A percentile compares a stretch with the other conserved stretches of the same genome.
Conservation (phyloP, 2,797 vertebrate species). For the Xenops minutus region DNA sequence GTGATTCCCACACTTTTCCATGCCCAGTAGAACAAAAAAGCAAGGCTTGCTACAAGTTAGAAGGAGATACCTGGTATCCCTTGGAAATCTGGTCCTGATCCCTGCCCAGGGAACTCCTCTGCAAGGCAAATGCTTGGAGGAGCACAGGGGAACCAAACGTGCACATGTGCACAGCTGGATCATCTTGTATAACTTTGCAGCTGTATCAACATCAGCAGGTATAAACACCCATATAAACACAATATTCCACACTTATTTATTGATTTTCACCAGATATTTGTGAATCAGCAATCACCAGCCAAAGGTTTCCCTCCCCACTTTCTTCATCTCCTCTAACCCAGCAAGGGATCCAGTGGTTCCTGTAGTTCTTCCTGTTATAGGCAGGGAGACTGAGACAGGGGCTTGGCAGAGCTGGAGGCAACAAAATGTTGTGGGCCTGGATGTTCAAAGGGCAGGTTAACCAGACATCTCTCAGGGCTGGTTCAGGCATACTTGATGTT, state of each 20-base stretch:
- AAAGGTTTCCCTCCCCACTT: neutral
- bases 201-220: neutral
- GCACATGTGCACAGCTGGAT: neutral
- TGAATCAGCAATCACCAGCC: neutral
- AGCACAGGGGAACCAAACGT: neutral
- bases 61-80: neutral
- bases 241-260: neutral
- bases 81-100: neutral
- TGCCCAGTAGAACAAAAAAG: neutral
- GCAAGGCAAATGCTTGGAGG: neutral
- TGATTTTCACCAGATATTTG: neutral
- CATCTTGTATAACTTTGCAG: neutral
- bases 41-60: neutral
- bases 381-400: neutral
- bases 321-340: neutral
- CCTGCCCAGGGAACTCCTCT: neutral
- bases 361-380: neutral
- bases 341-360: neutral
- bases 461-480: neutral
- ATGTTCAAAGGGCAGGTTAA: neutral
- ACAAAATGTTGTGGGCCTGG: neutral
- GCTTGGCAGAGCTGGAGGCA: neutral
- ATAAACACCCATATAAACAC: neutral
- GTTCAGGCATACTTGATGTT: neutral
- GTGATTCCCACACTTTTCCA: neutral